These are phyloP conservation scores for Gulo gulo DNA, from an alignment of 2,113 vertebrate genomes.

Conservation along the genomic window DNA sequence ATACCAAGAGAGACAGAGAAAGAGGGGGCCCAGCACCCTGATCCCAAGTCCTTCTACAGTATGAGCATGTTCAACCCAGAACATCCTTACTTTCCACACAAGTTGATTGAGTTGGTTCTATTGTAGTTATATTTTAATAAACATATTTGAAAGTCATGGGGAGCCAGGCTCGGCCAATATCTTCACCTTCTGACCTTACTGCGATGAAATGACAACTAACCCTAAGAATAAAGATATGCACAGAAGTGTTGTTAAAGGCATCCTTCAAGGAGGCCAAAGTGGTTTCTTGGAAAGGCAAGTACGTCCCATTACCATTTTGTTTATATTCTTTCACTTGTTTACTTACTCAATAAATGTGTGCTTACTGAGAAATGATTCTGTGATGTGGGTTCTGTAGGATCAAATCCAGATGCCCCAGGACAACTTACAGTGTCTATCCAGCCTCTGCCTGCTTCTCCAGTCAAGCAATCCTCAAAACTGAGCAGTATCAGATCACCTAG, in stretches of 20 bases:
- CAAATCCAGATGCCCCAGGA: background rate
- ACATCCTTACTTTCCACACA: background rate
- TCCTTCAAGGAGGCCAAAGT: background rate
- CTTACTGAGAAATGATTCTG: background rate
- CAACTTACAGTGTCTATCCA: background rate
- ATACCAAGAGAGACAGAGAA: background rate
- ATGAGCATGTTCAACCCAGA: fast-evolving
- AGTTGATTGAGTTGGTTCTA: background rate
- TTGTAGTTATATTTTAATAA: background rate
- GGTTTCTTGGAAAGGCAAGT: background rate
- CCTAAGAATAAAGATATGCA: background rate
- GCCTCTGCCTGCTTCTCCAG: background rate
- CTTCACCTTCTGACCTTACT: background rate
- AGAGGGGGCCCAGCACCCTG: background rate
- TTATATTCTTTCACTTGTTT: background rate
- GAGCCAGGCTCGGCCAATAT: background rate
- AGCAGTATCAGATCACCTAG: background rate
- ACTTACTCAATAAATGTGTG: background rate
- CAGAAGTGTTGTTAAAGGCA: background rate
- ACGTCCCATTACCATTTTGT: background rate
- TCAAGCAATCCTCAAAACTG: background rate
- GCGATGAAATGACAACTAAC: background rate
- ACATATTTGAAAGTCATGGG: background rate
- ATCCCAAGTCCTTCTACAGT: background rate
- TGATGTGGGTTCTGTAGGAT: background rate